Conservation (phyloP, 2,888 invertebrate genomes). For the Platerodrilus igneus region DNA sequence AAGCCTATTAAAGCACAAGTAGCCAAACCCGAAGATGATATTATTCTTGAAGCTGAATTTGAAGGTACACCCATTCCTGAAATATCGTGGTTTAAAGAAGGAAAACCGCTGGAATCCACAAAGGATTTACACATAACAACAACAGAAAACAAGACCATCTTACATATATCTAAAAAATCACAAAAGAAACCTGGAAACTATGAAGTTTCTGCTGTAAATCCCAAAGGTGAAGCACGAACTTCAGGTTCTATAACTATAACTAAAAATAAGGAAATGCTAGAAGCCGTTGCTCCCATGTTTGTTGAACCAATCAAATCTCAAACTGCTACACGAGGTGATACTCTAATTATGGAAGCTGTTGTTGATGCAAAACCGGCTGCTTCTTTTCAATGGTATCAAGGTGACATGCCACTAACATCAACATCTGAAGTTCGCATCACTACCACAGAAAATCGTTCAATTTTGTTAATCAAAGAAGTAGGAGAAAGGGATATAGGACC, state of each 20-base stretch:
- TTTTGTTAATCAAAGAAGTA: conserved; percentile 70
- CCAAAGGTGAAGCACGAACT: conserved; percentile 71
- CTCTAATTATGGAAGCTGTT: conserved; percentile 70
- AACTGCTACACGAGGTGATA: conserved; percentile 66
- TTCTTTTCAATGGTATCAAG: conserved; percentile 84
- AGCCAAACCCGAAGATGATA: conserved; percentile 63
- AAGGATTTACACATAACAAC: conserved; percentile 58
- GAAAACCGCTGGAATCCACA: conserved; percentile 64
- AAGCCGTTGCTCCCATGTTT: conserved; percentile 69
- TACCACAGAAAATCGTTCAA: conserved; percentile 72
- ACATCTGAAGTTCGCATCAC: conserved; percentile 68
- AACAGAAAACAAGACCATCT: conserved; percentile 58
- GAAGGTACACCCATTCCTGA: conserved; percentile 67
- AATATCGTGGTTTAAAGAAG: conserved; percentile 82
- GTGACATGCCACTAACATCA: conserved; percentile 66
- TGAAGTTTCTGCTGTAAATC: conserved; percentile 77
- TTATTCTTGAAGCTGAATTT: conserved; percentile 67
- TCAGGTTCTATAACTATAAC: conserved; percentile 78
- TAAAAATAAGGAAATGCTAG: conserved; percentile 54
- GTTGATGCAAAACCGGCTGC: conserved; percentile 75
- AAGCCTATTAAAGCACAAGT: conserved; percentile 73
- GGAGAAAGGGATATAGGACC: conserved; percentile 66
- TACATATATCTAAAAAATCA: conserved; percentile 63
- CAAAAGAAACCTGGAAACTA: conserved; percentile 83
- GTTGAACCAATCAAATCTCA: conserved; percentile 67